These are phyloP conservation scores for Fabriciana adippe DNA, from an alignment of 2,888 invertebrate species.

Conservation along the genomic window DNA sequence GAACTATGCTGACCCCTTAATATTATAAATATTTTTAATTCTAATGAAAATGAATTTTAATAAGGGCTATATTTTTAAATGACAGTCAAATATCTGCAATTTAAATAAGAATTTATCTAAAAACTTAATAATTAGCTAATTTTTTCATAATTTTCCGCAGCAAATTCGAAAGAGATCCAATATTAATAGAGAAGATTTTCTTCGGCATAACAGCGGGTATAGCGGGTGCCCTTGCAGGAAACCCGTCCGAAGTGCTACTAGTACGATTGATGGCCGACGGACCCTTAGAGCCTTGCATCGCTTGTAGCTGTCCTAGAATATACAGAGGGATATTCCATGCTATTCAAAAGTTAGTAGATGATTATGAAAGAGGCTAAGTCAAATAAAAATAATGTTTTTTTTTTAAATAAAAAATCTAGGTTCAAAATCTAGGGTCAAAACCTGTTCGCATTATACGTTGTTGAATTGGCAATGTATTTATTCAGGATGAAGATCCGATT, in stretches of 20 bases:
- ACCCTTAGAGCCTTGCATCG: conserved; percentile 50
- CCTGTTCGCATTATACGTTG: no score
- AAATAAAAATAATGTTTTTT: no score
- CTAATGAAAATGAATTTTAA: no score
- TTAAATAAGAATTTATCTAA: neutral
- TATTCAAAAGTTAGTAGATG: conserved; percentile 45
- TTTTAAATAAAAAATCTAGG: no score
- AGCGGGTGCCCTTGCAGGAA: conserved; percentile 94
- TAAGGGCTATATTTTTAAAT: no score
- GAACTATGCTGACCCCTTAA: no score
- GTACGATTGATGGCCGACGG: conserved; percentile 98
- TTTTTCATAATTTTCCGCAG: conserved; percentile 4
- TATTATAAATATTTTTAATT: no score
- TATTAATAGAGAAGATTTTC: conserved; percentile 87
- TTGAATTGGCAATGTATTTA: no score
- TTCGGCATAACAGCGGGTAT: conserved; percentile 92
- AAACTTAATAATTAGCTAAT: neutral
- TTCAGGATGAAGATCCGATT: no score
- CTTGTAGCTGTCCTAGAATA: conserved; percentile 88
- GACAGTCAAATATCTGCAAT: no score
- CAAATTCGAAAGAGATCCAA: conserved; percentile 72
- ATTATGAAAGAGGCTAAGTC: no score
- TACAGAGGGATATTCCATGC: conserved; percentile 95
- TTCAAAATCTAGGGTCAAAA: no score
- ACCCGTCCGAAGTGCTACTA: conserved; percentile 96